A percentile compares a stretch with the other conserved stretches of the same genome.
phyloP scores from a whole-genome alignment of 2,888 invertebrate species.

The Peribatodes rhomboidaria region DNA sequence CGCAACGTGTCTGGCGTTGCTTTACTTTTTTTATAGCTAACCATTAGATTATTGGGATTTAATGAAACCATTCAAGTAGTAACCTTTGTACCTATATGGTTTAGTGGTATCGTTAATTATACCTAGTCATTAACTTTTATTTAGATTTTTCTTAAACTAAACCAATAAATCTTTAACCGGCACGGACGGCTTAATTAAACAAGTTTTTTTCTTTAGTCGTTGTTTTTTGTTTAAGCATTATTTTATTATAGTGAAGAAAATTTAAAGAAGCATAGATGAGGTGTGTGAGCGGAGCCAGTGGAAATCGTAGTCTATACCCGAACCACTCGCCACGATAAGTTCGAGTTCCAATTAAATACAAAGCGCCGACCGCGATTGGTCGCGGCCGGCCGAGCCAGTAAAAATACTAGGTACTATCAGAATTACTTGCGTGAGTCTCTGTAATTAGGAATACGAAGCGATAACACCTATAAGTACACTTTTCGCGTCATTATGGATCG shows the following conservation, averaged over 20 bases:
- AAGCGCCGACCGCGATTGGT: conserved; percentile 61
- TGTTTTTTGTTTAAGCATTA: neutral
- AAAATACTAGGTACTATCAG: conserved; percentile 66
- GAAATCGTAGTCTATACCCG: conserved; percentile 59
- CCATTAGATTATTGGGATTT: neutral
- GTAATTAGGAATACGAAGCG: conserved; percentile 77
- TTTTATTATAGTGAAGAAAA: neutral
- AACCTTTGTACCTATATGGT: neutral
- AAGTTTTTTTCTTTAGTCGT: neutral
- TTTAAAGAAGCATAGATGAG: neutral
- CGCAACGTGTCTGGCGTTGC: neutral
- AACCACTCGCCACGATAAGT: conserved; percentile 53
- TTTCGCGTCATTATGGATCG: conserved; percentile 69
- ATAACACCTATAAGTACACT: conserved; percentile 65
- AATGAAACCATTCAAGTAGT: neutral
- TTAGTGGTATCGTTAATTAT: conserved; percentile 7
- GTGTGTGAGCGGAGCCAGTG: conserved; percentile 41
- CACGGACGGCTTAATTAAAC: conserved; percentile 18
- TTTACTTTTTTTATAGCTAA: neutral
- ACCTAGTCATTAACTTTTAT: conserved; percentile 7
- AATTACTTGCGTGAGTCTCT: conserved; percentile 68
- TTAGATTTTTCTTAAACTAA: conserved; percentile 8
- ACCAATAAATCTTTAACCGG: conserved; percentile 11
- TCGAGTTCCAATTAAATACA: conserved; percentile 59
- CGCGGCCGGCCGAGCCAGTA: conserved; percentile 57